Base-by-base conservation (phyloP, 2,888 invertebrate genomes). In the Drosophila prostipennis region DNA sequence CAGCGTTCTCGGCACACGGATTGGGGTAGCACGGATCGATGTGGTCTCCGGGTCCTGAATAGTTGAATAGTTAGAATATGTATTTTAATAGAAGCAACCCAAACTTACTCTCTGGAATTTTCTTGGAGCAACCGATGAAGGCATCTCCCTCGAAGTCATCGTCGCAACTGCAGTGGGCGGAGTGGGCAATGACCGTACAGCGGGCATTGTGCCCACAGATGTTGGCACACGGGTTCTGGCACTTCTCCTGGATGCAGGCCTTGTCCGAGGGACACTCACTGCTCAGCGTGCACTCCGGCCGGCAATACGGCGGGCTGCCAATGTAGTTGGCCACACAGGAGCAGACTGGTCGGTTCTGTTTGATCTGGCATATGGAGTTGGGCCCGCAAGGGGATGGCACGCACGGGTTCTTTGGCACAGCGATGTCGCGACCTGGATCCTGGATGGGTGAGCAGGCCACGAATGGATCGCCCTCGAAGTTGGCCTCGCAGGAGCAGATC, bases 1-100 rank as follows among this genome's bases (percentile, higher is more conserved):
- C 93, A 0, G 97, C 95, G 88, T 97, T 97, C 87, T 96, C 95
- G 16, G 96, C 97, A 90, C 98, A 98, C 0, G 96, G 97, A 45
- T 95, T 95, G 43, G 96, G 95, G 92, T 93, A 94, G 89, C 97
- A 97, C 0, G 96, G 96, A 76, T 89, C 86, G 5, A 88, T 70
- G 36, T 82, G 89, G 63, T 88, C 89, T 45, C 77, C 65, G 11
- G 91, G 88, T 60, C 78, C 91, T 90, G 1, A 32, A 3, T 32
- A 6, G 0, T n/a, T n/a, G 7, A n/a, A 3, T 37, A 14, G 14
- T 3, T n/a, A 14, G 2, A 14, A 37, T 37, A 3, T 37, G 37
- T 14, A 43, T 1, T 13, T 13, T 0, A 23, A 7, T 23, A n/a
- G 6, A 42, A 6, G 3, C 26, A 10, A 2, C 1, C 3, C 29